phyloP scores from a whole-genome alignment of 2,797 vertebrate genomes.

The Triplophysa yarkandensis region DNA sequence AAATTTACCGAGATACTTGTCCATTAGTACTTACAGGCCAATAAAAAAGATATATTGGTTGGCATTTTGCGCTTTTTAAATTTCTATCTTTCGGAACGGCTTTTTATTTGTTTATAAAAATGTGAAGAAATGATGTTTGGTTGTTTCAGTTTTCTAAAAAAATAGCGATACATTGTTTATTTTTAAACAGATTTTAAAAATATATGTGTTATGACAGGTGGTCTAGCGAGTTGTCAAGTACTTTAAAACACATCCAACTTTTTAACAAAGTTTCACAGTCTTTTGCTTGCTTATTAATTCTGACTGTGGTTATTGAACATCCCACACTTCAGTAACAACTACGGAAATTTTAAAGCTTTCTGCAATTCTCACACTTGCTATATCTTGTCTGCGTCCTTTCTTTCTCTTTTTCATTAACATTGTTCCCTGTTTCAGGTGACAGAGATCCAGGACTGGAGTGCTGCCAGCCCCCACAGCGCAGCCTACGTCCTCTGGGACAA shows the following conservation, averaged over 20 bases:
- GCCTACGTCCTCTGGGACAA: constrained; percentile 99
- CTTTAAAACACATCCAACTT: too few relatives aligned
- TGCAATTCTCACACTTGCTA: neutral
- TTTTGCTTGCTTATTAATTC: neutral
- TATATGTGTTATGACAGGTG: too few relatives aligned
- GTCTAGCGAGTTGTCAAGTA: too few relatives aligned
- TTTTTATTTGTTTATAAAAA: too few relatives aligned
- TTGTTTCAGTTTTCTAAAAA: too few relatives aligned
- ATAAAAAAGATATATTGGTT: too few relatives aligned
- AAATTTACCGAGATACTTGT: neutral
- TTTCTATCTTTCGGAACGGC: too few relatives aligned
- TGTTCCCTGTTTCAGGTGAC: constrained; percentile 82
- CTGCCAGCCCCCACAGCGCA: constrained; percentile 95
- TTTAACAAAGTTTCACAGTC: neutral
- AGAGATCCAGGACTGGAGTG: constrained; percentile 99
- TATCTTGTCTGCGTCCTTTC: neutral
- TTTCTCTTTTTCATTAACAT: neutral
- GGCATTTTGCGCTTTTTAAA: too few relatives aligned
- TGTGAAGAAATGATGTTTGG: too few relatives aligned
- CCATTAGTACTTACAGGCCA: too few relatives aligned
- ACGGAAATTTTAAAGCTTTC: neutral
- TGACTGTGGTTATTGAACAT: neutral
- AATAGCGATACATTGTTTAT: too few relatives aligned
- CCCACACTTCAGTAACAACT: neutral
- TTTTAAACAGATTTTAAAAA: too few relatives aligned